phyloP scores from a whole-genome alignment of 2,797 vertebrate genomes.

The Notolabrus celidotus region DNA sequence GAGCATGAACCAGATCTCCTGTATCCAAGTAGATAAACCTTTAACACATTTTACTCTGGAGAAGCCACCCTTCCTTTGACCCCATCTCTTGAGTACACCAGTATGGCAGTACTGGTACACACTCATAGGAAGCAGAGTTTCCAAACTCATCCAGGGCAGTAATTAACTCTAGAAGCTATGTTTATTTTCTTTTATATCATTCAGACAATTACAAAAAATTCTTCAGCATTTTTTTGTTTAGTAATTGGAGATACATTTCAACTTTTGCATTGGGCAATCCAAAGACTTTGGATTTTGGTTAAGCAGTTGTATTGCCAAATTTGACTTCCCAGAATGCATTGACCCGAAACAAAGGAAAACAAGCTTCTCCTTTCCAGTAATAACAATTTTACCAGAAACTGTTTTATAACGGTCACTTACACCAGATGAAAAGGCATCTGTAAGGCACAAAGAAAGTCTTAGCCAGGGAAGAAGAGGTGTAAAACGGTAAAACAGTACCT shows the following conservation, averaged over 20 bases:
- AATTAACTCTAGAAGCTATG: constrained; percentile 1
- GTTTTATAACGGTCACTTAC: not conserved
- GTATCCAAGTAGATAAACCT: too few relatives aligned
- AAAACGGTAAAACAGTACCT: too few relatives aligned
- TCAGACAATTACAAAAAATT: not conserved
- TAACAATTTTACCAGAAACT: not conserved
- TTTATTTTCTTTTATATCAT: constrained; percentile 9
- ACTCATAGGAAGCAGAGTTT: not conserved
- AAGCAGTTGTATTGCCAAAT: constrained; percentile 16
- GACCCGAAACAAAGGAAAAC: constrained; percentile 19
- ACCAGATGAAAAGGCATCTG: not conserved
- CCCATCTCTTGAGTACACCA: too few relatives aligned
- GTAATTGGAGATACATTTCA: constrained; percentile 24
- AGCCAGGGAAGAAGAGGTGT: too few relatives aligned
- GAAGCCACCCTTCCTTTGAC: too few relatives aligned
- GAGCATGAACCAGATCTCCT: too few relatives aligned
- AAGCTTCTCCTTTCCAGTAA: not conserved
- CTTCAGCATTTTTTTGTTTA: constrained; percentile 12
- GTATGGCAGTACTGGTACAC: not conserved
- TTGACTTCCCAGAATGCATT: constrained; percentile 39
- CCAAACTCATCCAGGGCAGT: not conserved
- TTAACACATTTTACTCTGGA: too few relatives aligned
- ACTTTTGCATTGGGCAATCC: constrained; percentile 47
- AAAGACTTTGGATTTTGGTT: constrained; percentile 16
- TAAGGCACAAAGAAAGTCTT: not conserved